phyloP scores from a whole-genome alignment of 2,113 vertebrate genomes.

The Stegostoma tigrinum region DNA sequence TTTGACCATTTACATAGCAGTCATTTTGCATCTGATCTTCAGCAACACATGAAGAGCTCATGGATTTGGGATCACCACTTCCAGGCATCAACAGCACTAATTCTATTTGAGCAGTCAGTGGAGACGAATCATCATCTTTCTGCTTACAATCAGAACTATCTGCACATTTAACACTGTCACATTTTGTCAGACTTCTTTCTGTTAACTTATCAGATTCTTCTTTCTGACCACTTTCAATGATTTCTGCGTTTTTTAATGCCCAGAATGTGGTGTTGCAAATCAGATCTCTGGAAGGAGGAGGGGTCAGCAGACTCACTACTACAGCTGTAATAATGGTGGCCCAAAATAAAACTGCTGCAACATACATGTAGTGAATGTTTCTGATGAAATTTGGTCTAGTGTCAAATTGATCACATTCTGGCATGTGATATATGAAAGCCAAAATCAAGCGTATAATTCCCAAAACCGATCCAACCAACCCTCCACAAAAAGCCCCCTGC shows the following conservation, averaged over 20 bases:
- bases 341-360: constrained; percentile 87
- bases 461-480: constrained; percentile 79
- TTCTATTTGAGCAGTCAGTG: constrained; percentile 59
- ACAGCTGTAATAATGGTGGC: constrained; percentile 76
- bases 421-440: constrained; percentile 82
- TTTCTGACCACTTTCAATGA: constrained; percentile 46
- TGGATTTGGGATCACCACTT: constrained; percentile 63
- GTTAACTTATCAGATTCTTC: constrained; percentile 60
- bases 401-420: constrained; percentile 81
- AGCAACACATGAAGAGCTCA: constrained; percentile 64
- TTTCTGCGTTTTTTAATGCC: constrained; percentile 61
- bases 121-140: constrained; percentile 67
- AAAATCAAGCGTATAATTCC: constrained; percentile 72
- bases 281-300: constrained; percentile 76
- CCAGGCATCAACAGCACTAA: constrained; percentile 72
- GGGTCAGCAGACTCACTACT: constrained; percentile 78
- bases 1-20: constrained; percentile 63
- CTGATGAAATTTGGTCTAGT: constrained; percentile 76
- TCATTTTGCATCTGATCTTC: constrained; percentile 75
- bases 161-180: constrained; percentile 57
- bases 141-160: constrained; percentile 67
- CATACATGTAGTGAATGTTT: constrained; percentile 89
- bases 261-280: constrained; percentile 78
- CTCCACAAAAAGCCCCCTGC: constrained; percentile 87
- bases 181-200: constrained; percentile 58